A percentile compares a stretch with the other conserved stretches of the same genome.
Conservation (phyloP, 2,113 vertebrate genomes). For the Alexandromys fortis region DNA sequence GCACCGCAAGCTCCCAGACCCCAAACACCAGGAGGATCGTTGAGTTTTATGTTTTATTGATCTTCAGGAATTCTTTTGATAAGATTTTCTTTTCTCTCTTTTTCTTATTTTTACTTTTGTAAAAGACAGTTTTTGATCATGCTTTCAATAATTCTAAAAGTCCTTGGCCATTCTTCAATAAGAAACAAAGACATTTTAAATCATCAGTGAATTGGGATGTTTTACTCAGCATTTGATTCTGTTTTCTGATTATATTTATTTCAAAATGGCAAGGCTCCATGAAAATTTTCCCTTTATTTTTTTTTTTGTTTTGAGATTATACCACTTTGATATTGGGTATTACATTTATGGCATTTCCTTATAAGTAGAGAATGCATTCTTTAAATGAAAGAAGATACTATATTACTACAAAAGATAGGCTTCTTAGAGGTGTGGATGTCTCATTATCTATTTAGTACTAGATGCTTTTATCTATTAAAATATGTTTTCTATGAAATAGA, state of each 20-base stretch:
- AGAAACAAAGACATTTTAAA: slow-evolving; percentile 14
- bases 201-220: background rate
- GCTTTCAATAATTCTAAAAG: slow-evolving; percentile 22
- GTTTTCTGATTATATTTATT: background rate
- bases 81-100: too few species aligned
- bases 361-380: background rate
- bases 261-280: background rate
- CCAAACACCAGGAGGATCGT: background rate
- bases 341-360: background rate
- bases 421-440: fast-evolving
- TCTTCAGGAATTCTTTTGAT: background rate
- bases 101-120: background rate
- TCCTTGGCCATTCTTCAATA: background rate
- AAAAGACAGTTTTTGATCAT: background rate
- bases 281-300: background rate
- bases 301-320: background rate
- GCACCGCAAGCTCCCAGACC: background rate
- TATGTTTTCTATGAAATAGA: background rate
- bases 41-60: background rate
- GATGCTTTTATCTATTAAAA: background rate
- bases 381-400: background rate
- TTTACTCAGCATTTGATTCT: background rate
- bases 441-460: background rate
- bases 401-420: background rate
- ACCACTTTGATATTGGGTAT: background rate